Evolutionary conservation across 2,113 vertebrate species (phyloP).

Genomic region (Lipophrys pholis): DNA sequence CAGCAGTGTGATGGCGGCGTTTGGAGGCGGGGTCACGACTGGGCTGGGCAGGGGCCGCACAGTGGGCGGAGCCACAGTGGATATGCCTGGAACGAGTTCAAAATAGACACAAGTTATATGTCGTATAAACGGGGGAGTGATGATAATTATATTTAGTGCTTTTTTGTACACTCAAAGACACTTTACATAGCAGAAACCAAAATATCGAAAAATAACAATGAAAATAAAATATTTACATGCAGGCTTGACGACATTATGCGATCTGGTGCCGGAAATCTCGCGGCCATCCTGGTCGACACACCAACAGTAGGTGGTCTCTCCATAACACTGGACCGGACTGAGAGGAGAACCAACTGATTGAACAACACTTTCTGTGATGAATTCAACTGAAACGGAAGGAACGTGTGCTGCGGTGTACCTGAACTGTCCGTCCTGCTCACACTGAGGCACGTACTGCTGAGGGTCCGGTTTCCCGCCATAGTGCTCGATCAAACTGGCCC

Average conservation of each 20-base stretch:
- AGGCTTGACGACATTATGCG: constrained; percentile 85
- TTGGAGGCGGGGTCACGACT: constrained; percentile 84
- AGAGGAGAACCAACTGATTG: neutral
- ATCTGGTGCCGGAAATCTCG: constrained; percentile 90
- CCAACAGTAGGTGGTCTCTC: constrained; percentile 95
- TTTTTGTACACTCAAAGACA: no score
- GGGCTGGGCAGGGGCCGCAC: constrained; percentile 85
- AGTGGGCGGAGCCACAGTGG: constrained; percentile 86
- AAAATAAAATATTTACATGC: constrained; percentile 86
- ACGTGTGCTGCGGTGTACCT: constrained; percentile 42
- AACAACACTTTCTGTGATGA: no score
- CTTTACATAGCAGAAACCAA: no score
- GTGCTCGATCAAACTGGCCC: constrained; percentile 89
- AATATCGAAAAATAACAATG: no score
- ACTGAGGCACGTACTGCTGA: constrained; percentile 92
- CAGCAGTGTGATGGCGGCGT: constrained; percentile 87
- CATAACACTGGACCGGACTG: constrained; percentile 90
- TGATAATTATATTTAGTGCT: no score
- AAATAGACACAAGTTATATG: neutral
- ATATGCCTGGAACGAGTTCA: constrained; percentile 84
- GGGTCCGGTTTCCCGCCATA: constrained; percentile 86
- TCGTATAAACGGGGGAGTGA: no score
- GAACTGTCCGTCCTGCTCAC: constrained; percentile 87
- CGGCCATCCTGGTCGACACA: constrained; percentile 92
- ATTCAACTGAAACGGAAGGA: no score